Evolutionary conservation across 2,113 vertebrate species (phyloP).

Genomic region (Eudyptes chrysolophus): DNA sequence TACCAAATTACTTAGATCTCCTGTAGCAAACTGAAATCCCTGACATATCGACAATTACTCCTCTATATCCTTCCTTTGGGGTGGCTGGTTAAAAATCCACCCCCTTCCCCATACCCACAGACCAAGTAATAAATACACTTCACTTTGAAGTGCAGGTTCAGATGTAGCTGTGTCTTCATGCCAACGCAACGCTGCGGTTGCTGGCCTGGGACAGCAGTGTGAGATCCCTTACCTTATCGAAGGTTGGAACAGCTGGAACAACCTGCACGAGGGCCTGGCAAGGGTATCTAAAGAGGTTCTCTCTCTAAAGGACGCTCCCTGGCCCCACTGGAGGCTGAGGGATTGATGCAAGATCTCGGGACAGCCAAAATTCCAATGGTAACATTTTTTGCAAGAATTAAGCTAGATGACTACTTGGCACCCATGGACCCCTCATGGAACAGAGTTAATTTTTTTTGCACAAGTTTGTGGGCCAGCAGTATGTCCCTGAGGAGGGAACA

Average conservation of each 20-base stretch:
- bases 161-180: background rate
- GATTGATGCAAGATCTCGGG: background rate
- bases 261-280: background rate
- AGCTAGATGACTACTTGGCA: background rate
- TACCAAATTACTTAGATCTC: accelerated
- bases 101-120: background rate
- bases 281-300: accelerated
- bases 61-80: background rate
- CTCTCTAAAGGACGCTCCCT: background rate
- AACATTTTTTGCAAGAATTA: background rate
- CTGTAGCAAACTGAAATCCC: background rate
- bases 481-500: background rate
- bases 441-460: background rate
- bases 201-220: background rate
- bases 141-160: background rate
- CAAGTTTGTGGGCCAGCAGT: background rate
- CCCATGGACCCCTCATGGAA: background rate
- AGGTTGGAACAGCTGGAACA: background rate
- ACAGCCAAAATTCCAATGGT: background rate
- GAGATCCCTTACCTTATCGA: accelerated
- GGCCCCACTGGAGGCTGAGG: background rate
- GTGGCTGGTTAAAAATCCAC: background rate
- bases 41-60: accelerated
- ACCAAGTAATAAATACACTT: background rate
- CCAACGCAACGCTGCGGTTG: accelerated